phyloP scores from a whole-genome alignment of 2,797 vertebrate genomes.

The Hipposideros larvatus region DNA sequence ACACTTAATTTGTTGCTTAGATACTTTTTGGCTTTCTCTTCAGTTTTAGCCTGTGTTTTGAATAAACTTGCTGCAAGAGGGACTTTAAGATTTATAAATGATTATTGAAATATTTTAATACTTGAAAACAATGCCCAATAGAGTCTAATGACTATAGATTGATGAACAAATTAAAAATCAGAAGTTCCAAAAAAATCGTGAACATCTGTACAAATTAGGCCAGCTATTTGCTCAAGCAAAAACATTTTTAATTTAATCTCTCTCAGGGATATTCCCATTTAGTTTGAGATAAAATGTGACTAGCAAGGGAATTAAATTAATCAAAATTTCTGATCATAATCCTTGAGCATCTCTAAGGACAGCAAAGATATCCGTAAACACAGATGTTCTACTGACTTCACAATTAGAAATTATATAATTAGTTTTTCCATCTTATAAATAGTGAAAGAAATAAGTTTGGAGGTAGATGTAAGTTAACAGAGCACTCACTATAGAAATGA shows the following conservation, averaged over 20 bases:
- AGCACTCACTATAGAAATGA: neutral
- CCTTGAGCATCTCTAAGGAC: constrained; percentile 43
- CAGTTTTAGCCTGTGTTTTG: constrained; percentile 46
- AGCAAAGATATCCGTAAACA: constrained; percentile 3
- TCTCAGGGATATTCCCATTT: constrained; percentile 29
- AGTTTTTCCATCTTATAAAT: constrained; percentile 46
- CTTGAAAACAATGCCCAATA: neutral
- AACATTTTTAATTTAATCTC: constrained; percentile 37
- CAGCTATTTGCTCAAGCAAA: constrained; percentile 41
- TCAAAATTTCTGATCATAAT: constrained; percentile 49
- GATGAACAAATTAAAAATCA: constrained; percentile 47
- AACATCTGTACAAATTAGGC: constrained; percentile 39
- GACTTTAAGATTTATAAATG: constrained; percentile 42
- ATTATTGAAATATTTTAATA: constrained; percentile 54
- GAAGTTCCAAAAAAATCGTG: neutral
- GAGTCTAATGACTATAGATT: constrained; percentile 16
- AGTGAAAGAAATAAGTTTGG: neutral
- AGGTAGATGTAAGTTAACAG: constrained; percentile 2
- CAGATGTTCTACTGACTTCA: constrained; percentile 9
- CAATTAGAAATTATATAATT: constrained; percentile 41
- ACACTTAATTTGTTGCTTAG: constrained; percentile 41
- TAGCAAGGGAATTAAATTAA: constrained; percentile 55
- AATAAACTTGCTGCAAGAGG: neutral
- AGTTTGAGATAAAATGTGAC: constrained; percentile 48
- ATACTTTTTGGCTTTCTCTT: constrained; percentile 18